Evolutionary conservation across 2,888 invertebrate species (phyloP), one percentile per base, ranked within the genome.

Genomic region (Noctua janthe): DNA sequence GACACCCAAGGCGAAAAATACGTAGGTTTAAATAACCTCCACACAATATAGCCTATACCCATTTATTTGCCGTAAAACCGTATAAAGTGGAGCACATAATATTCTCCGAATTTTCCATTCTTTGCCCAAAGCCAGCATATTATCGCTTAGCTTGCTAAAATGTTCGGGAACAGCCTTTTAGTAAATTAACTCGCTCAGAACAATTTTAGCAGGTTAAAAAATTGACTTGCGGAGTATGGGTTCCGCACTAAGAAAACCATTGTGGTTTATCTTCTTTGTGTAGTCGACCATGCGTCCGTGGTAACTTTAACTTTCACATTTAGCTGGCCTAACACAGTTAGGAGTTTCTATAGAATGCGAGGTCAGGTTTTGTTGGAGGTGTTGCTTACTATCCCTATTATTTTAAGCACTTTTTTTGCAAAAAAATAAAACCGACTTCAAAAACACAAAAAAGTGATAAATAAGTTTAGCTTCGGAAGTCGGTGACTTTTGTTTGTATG

Each of bases 151-250:
- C 75, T 49, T 23, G 82, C 80, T 71, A 73, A 87, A 87, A 82
- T 66, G 66, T 73, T 80, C 64, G 64, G 39, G 10, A 71, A 76
- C 54, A 54, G 73, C 73, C 66, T 84, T 86, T 82, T 83, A 85
- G 80, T 76, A 85, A 87, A 87, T 87, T 77, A 85, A 85, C 80
- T 76, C 73, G 3, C 29, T 10, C 49, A 51, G 80, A 82, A 75
- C 75, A 85, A 77, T 56, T 82, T 82, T 71, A 71, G 64, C 72
- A 6, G 54, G 78, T 39, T 64, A 7, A 72, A 83, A 84, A 82
- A 76, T n/a, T 5, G 15, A 3, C 47, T 35, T 1, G 13, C 11
- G 7, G 11, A 23, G 0, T 10, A 1, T 7, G 10, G 13, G 67
- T 77, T 56, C 43, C 51, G 77, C n/a, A 51, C 4, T 5, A 17